Base-by-base conservation (phyloP, 2,888 invertebrate genomes). In the Synanthedon tipuliformis region DNA sequence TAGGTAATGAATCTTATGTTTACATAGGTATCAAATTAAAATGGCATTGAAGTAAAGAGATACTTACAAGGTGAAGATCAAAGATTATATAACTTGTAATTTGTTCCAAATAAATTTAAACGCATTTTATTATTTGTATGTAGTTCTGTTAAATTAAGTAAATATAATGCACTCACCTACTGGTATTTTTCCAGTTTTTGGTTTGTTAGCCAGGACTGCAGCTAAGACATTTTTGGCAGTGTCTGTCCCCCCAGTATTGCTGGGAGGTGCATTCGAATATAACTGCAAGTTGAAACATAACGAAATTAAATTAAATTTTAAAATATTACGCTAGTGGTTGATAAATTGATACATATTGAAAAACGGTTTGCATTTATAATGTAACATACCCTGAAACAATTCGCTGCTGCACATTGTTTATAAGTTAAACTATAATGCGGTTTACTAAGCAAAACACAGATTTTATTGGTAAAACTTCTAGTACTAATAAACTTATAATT, bases 141-240 rank as follows among this genome's bases (percentile, higher is more conserved):
- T 45, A 5, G 12, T 45, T 45, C 3, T 45, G 3, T 45, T n/a
- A 48, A 50, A 48, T 40, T 23, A 11, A 48, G 34, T 5, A 5
- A 7, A 0, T 41, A 41, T 51, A 48, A 8, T 15, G 34, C 34
- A 65, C 87, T 80, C 75, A 88, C 88, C 88, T 69, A 84, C 78
- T 65, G 87, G 87, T 62, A 85, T 85, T 78, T 86, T 86, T 49
- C 85, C 84, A 59, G 78, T 78, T 71, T 87, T 88, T 3, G 85
- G 84, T 70, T 78, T 86, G 71, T 87, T 88, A 62, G 83, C 77
- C 65, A 88, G 74, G 56, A 88, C 86, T 7, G 85, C 86, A 52
- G 88, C 86, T 64, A 88, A 68, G 49, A 88, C 84, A 78, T 87
- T 84, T 74, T 84, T 83, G n/a, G 87, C 86, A 3, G 83, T 56